Conservation (phyloP, 2,797 vertebrate genomes). For the Urophycis tenuis region DNA sequence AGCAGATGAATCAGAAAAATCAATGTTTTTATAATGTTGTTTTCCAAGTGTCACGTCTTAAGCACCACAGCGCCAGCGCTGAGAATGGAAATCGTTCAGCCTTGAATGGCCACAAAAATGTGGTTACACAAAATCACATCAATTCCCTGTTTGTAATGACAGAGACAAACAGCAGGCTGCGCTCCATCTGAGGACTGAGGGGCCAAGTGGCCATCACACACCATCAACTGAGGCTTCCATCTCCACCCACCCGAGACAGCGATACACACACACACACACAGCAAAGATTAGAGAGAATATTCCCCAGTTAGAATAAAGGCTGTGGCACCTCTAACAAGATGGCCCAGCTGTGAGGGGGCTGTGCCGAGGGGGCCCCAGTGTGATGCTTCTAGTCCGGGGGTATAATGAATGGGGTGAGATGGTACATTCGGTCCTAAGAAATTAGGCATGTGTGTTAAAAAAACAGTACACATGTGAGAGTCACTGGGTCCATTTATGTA, state of each 20-base stretch:
- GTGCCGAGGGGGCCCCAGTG: background rate
- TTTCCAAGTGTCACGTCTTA: background rate
- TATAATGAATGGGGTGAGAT: background rate
- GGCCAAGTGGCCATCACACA: background rate
- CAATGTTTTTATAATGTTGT: background rate
- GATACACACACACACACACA: background rate
- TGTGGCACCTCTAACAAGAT: background rate
- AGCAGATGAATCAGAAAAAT: too few species aligned
- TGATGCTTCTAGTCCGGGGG: background rate
- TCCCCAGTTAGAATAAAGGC: background rate
- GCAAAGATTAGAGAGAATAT: background rate
- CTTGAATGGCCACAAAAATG: background rate
- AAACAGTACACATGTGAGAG: background rate
- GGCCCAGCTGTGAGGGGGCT: background rate
- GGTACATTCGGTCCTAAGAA: background rate
- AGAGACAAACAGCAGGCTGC: background rate
- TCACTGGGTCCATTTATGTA: background rate
- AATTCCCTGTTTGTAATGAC: background rate
- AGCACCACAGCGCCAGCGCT: background rate
- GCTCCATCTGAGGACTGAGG: background rate
- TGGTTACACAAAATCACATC: background rate
- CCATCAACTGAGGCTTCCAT: background rate
- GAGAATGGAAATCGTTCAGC: background rate
- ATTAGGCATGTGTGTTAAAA: background rate
- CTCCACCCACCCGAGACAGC: background rate